Conservation (phyloP, 2,888 invertebrate species). For the Phasia obesa region DNA sequence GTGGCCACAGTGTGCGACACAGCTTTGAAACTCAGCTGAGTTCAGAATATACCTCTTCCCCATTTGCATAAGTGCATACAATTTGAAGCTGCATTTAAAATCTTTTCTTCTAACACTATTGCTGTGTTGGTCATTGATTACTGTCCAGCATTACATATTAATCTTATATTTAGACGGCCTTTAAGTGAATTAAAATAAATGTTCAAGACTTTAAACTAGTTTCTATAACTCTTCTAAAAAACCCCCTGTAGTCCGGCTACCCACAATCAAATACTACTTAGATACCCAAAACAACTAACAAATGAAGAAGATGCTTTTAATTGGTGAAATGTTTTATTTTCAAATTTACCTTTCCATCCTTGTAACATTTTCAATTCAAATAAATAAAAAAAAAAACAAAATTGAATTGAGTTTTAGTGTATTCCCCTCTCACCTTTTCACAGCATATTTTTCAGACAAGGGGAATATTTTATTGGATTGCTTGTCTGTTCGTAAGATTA, state of each 20-base stretch:
- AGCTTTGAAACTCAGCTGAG: too few species aligned
- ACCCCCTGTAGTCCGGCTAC: neutral
- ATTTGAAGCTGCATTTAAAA: too few species aligned
- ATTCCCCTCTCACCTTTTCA: constrained; percentile 25
- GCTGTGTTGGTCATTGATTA: too few species aligned
- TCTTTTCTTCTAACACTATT: too few species aligned
- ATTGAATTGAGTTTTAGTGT: constrained; percentile 49
- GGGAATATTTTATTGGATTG: neutral
- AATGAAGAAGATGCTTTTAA: neutral
- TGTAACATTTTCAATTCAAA: constrained; percentile 33
- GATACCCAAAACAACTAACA: neutral
- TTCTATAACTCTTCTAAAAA: neutral
- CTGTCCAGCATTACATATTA: too few species aligned
- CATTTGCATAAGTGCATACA: too few species aligned
- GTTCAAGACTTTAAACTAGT: neutral
- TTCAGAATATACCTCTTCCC: too few species aligned
- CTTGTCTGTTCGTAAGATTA: constrained; percentile 31
- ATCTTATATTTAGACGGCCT: too few species aligned
- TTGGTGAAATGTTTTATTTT: constrained; percentile 9
- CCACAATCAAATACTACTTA: neutral
- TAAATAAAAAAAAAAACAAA: constrained; percentile 29
- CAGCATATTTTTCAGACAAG: constrained; percentile 15
- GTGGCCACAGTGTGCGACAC: too few species aligned
- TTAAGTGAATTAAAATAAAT: neutral
- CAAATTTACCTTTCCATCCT: neutral